Evolutionary conservation across 2,888 invertebrate genomes (phyloP), one percentile per base, ranked within the genome.

Genomic region (Therioaphis trifolii): DNA sequence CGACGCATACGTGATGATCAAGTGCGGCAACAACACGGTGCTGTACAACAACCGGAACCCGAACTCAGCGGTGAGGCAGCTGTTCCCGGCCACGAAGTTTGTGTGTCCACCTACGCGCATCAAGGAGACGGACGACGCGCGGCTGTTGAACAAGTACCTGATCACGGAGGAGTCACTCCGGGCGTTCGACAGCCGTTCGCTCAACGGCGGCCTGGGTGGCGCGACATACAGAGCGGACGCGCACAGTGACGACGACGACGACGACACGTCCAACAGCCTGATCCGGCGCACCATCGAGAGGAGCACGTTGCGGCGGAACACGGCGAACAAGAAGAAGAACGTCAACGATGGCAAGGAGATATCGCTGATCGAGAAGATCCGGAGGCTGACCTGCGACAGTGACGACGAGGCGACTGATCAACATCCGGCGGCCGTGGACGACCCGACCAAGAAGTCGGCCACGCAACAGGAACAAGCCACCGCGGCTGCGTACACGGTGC

Each of bases 281-380:
- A 93, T 93, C 84, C 91, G 93, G 18, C 90, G 93, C 69, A 94
- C 95, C 52, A 95, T 96, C 85, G 95, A 96, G 87, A 91, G 95
- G 68, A 96, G 96, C 87, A 94, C 95, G 0, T 89, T 96, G 21
- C 90, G 96, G 3, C 91, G 96, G 85, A 96, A 94, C 18, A 90
- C 95, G 77, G 92, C 95, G 86, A 87, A n/a, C n/a, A n/a, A 72
- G 88, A 89, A 86, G 84, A 85, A 68, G 84, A 87, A 86, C 86
- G 72, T 55, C 82, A 85, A 86, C 35, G 79, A 85, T 58, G 75
- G 85, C 76, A 87, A 86, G 11, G 94, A 95, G 86, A 93, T 94
- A 78, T 95, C 95, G 0, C 90, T 96, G 58, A 94, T 95, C 84
- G 96, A 96, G 87, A 92, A 96, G 85, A 95, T 96, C 86, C 93